Percentiles rank a stretch among this genome's conserved stretches.
These are phyloP conservation scores for Aphaenogaster rudis DNA, from an alignment of 1,140 invertebrate species.

Conservation along the genomic window DNA sequence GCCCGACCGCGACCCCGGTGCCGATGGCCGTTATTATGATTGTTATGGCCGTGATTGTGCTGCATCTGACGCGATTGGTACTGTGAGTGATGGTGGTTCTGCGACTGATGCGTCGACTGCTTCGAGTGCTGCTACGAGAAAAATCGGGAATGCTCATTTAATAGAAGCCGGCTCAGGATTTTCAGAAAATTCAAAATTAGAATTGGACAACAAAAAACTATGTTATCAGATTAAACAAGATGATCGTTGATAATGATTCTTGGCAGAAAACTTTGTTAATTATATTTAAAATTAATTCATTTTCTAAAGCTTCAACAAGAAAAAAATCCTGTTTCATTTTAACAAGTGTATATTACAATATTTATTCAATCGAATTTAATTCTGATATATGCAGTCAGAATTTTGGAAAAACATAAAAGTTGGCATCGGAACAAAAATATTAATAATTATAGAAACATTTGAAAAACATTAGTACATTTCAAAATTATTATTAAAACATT, in stretches of 20 bases:
- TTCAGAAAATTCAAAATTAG: not conserved
- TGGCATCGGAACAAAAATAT: not conserved
- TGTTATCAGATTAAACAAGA: not conserved
- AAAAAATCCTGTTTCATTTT: not conserved
- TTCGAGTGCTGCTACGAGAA: slow-evolving; percentile 73
- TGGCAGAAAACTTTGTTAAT: not conserved
- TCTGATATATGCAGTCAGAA: not conserved
- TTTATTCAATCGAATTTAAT: not conserved
- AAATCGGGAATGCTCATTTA: slow-evolving; percentile 13
- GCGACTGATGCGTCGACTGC: slow-evolving; percentile 73
- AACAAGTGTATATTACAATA: not conserved
- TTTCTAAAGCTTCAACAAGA: not conserved
- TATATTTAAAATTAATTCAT: slow-evolving; percentile 7
- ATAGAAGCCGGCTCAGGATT: not conserved
- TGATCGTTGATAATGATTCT: not conserved
- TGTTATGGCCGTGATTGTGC: slow-evolving; percentile 77
- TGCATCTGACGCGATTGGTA: slow-evolving; percentile 79
- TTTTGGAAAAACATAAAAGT: not conserved
- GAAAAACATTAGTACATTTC: not conserved
- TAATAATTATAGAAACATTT: not conserved
- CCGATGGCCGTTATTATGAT: slow-evolving; percentile 80
- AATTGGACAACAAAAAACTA: not conserved
- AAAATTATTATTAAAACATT: not conserved
- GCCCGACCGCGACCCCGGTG: slow-evolving; percentile 80
- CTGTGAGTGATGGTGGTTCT: slow-evolving; percentile 68